These are phyloP conservation scores for Chaunax sp. DNA, from an alignment of 2,797 vertebrate species.

Conservation along the genomic window DNA sequence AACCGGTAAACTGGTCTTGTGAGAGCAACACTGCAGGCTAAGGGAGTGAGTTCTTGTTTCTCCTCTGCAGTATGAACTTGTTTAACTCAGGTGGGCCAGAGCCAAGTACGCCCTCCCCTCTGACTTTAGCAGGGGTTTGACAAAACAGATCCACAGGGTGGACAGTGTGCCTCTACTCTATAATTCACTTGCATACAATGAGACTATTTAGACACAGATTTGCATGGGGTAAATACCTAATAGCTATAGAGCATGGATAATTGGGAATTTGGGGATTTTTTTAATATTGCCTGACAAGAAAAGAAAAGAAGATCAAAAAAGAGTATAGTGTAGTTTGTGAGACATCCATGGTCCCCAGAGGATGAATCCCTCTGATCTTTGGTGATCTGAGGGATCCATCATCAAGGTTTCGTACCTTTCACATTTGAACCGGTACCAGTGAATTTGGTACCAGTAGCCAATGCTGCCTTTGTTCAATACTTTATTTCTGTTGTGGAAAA, in stretches of 20 bases:
- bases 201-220: slow-evolving; percentile 52
- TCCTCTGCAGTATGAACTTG: slow-evolving; percentile 56
- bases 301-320: neutral
- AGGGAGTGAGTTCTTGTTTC: slow-evolving; percentile 49
- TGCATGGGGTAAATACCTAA: neutral
- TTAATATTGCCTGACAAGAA: neutral
- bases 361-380: neutral
- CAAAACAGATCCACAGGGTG: slow-evolving; percentile 68
- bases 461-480: too few species aligned
- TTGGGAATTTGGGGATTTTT: neutral
- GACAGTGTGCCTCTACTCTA: slow-evolving; percentile 42
- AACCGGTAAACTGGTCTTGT: slow-evolving; percentile 47
- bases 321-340: neutral
- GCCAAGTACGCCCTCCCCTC: slow-evolving; percentile 53
- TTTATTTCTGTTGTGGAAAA: too few species aligned
- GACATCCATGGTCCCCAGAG: too few species aligned
- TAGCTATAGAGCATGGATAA: neutral
- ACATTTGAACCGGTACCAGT: too few species aligned
- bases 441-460: too few species aligned
- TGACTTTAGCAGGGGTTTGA: slow-evolving; percentile 65
- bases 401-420: too few species aligned
- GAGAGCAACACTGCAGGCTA: slow-evolving; percentile 39
- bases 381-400: too few species aligned
- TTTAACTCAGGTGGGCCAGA: slow-evolving; percentile 60
- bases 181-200: slow-evolving; percentile 52